phyloP scores from a whole-genome alignment of 2,888 invertebrate genomes.

The Prenolepis imparis region DNA sequence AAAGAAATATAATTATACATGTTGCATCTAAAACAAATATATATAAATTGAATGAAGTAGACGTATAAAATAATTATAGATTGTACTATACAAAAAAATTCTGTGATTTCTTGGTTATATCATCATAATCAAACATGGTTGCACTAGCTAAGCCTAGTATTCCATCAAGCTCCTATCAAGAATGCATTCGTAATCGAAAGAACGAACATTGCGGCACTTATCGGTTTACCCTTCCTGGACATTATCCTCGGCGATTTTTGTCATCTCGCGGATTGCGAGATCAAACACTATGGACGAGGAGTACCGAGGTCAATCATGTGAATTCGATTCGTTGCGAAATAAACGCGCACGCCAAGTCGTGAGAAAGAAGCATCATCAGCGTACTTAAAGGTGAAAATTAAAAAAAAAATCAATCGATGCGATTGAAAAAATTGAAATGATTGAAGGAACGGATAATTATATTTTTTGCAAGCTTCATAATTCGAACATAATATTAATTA shows the following conservation, averaged over 20 bases:
- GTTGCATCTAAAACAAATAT: background rate
- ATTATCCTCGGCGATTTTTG: constrained; percentile 33
- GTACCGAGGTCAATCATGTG: constrained; percentile 57
- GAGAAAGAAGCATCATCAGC: constrained; percentile 59
- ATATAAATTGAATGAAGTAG: background rate
- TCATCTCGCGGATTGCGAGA: constrained; percentile 56
- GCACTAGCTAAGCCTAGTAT: constrained; percentile 10
- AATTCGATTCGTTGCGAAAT: constrained; percentile 56
- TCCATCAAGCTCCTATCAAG: constrained; percentile 30
- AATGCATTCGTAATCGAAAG: constrained; percentile 44
- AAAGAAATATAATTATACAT: background rate
- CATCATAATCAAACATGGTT: background rate
- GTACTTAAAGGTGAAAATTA: constrained; percentile 64
- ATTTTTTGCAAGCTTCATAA: background rate
- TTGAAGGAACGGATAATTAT: background rate
- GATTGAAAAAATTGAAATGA: constrained; percentile 10
- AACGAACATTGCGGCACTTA: constrained; percentile 16
- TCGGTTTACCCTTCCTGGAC: constrained; percentile 25
- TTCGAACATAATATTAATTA: background rate
- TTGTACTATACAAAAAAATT: background rate
- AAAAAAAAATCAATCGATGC: constrained; percentile 24
- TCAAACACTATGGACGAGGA: constrained; percentile 43
- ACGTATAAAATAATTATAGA: background rate
- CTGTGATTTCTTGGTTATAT: constrained; percentile 22
- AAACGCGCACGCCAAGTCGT: constrained; percentile 59